Evolutionary conservation across 2,888 invertebrate species (phyloP), one percentile per base, ranked within the genome.

Genomic region (Caenorhabditis sinica): DNA sequence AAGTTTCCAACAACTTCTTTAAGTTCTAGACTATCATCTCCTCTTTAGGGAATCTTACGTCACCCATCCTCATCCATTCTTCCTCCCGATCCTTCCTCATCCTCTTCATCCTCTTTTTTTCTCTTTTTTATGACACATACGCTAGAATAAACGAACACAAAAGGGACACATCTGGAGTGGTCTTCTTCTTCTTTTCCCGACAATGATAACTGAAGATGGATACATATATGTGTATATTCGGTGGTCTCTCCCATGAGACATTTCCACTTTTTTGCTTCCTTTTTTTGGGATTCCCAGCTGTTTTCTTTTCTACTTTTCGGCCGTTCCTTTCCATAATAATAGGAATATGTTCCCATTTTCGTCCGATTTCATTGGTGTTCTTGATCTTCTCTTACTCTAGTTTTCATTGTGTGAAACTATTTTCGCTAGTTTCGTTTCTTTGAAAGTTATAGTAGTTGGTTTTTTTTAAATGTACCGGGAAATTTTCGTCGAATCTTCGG

Each of bases 101-200:
- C 30, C 53, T n/a, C n/a, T n/a, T n/a, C n/a, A n/a, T n/a, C n/a
- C 49, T 30, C 15, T 45, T 45, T 45, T n/a, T 53, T 23, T 23
- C 23, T 20, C 23, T 30, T 53, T 69, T 23, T 51, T 51, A 28
- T 53, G 53, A 49, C 51, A 56, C 69, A 15, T 45, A 51, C 72
- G 72, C 45, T 49, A 60, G 72, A 60, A 58, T 72, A 60, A 60
- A 61, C 72, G 72, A 60, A 72, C 61, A 72, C 72, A 72, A 72
- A 72, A 61, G 61, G 28, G 30, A 49, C 23, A 71, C 45, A 61
- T 69, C 68, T 69, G 53, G 53, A 53, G 68, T 36, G 33, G 25
- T 69, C 56, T 28, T 33, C 53, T 53, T 53, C 20, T 68, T 68
- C n/a, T 23, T 45, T n/a, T 49, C 56, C 23, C 28, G 56, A 49